Percentiles rank a stretch among this genome's conserved stretches.
Evolutionary conservation across 2,888 invertebrate genomes (phyloP).

Genomic region (Hofmannophila pseudospretella): DNA sequence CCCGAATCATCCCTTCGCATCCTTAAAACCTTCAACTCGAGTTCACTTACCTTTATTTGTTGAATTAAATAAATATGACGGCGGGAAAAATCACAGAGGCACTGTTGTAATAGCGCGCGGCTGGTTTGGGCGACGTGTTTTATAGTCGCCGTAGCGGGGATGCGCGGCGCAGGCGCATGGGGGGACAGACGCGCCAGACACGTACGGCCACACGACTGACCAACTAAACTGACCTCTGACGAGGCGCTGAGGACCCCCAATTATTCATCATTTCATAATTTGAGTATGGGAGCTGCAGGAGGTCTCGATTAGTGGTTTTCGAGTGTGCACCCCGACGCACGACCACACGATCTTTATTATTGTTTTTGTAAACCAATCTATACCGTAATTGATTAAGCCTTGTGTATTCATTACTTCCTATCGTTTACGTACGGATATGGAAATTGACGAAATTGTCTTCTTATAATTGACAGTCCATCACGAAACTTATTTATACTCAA

Average conservation of each 20-base stretch:
- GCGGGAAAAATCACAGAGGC: constrained; percentile 73
- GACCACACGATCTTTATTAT: constrained; percentile 8
- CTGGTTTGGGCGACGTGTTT: constrained; percentile 65
- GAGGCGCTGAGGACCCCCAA: constrained; percentile 2
- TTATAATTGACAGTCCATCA: background rate
- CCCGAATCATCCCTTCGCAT: constrained; percentile 43
- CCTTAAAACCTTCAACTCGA: constrained; percentile 25
- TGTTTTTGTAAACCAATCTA: constrained; percentile 10
- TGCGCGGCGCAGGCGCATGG: constrained; percentile 47
- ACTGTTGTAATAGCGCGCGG: constrained; percentile 77
- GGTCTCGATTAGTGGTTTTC: constrained; percentile 7
- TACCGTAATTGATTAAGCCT: constrained; percentile 23
- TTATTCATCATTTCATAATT: constrained; percentile 1
- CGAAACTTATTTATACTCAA: too few species aligned
- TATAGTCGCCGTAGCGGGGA: constrained; percentile 72
- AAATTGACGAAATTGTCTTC: constrained; percentile 1
- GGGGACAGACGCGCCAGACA: constrained; percentile 30
- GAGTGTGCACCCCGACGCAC: constrained; percentile 7
- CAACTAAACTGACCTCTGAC: constrained; percentile 31
- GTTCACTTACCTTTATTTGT: constrained; percentile 66
- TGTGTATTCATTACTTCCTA: constrained; percentile 23
- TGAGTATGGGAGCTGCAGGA: background rate
- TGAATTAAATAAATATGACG: constrained; percentile 58
- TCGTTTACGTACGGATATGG: constrained; percentile 15
- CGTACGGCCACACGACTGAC: constrained; percentile 22